phyloP scores from a whole-genome alignment of 2,888 invertebrate genomes.

The Noctua janthina region DNA sequence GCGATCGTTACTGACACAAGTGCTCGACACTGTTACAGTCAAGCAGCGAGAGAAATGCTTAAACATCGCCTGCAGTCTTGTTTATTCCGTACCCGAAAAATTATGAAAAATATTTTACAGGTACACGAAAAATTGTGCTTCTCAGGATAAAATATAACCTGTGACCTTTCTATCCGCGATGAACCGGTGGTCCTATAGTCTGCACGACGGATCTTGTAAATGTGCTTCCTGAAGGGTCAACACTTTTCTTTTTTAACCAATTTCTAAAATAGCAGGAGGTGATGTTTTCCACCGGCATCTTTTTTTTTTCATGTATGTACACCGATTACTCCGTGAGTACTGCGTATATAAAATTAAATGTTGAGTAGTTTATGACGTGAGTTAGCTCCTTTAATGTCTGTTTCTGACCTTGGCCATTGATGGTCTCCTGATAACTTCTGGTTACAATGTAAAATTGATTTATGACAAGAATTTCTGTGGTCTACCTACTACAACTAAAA shows the following conservation, averaged over 20 bases:
- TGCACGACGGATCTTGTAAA: slow-evolving; percentile 1
- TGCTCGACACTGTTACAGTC: slow-evolving; percentile 2
- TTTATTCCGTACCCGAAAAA: not conserved
- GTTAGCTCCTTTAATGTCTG: no score
- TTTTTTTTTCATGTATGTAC: no score
- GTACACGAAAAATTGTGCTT: slow-evolving; percentile 19
- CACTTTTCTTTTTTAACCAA: not conserved
- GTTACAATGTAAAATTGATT: no score
- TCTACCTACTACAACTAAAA: no score
- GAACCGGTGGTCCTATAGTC: slow-evolving; percentile 9
- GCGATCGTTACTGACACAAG: slow-evolving; percentile 16
- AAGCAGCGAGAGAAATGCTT: slow-evolving; percentile 11
- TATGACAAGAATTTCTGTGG: no score
- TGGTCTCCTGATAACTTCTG: no score
- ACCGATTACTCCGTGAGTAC: no score
- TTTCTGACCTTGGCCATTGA: no score
- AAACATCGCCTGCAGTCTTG: not conserved
- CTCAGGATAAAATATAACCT: slow-evolving; percentile 5
- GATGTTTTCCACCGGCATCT: no score
- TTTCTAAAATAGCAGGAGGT: no score
- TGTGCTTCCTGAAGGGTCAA: not conserved
- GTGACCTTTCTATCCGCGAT: not conserved
- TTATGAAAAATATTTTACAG: slow-evolving; percentile 27
- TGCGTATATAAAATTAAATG: no score
- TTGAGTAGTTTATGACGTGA: no score